These are phyloP conservation scores for Tachystola acroxantha DNA, from an alignment of 2,888 invertebrate species.

Conservation along the genomic window DNA sequence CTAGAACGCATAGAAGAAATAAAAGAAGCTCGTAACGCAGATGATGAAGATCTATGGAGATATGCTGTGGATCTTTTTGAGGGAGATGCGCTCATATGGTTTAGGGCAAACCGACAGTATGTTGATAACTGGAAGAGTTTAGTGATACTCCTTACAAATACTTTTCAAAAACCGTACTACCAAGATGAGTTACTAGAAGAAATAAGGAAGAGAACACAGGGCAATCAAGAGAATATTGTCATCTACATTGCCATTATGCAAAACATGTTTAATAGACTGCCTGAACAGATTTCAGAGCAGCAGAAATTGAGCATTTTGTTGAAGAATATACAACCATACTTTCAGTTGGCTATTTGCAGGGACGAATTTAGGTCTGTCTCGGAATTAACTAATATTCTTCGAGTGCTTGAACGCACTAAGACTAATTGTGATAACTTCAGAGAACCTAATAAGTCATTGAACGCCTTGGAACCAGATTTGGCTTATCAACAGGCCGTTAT, in stretches of 20 bases:
- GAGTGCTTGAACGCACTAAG: slow-evolving; percentile 8
- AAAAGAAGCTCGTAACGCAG: slow-evolving; percentile 8
- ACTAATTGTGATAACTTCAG: slow-evolving; percentile 11
- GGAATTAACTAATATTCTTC: not conserved
- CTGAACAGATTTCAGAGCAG: slow-evolving; percentile 1
- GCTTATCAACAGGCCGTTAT: not conserved
- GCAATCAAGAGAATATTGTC: slow-evolving; percentile 1
- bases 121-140: not conserved
- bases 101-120: slow-evolving; percentile 3
- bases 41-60: slow-evolving; percentile 5
- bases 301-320: slow-evolving; percentile 4
- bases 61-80: slow-evolving; percentile 8
- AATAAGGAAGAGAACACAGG: slow-evolving; percentile 8
- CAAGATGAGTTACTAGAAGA: slow-evolving; percentile 9
- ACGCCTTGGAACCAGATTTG: slow-evolving; percentile 8
- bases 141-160: not conserved
- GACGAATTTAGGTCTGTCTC: slow-evolving; percentile 1
- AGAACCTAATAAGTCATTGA: slow-evolving; percentile 4
- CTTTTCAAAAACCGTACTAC: slow-evolving; percentile 6
- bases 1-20: slow-evolving; percentile 7
- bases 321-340: slow-evolving; percentile 10
- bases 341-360: slow-evolving; percentile 7
- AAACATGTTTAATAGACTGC: slow-evolving; percentile 8
- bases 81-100: slow-evolving; percentile 8
- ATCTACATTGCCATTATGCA: slow-evolving; percentile 6